Conservation (phyloP, 2,113 vertebrate genomes). For the Numida meleagris region DNA sequence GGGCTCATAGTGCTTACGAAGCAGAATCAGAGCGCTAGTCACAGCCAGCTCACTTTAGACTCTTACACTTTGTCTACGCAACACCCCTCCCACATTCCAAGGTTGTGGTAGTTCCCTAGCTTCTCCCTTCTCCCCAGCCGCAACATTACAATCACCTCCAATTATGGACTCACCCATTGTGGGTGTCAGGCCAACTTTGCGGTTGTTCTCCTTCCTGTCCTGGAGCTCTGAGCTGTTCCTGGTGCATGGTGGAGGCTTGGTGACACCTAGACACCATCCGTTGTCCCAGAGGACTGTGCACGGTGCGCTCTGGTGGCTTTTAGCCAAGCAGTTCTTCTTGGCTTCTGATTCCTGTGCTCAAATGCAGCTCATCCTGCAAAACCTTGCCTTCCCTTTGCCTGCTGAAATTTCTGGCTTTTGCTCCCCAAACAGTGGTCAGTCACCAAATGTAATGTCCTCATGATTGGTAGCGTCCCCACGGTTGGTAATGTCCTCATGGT, state of each 20-base stretch:
- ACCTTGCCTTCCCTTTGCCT: not conserved
- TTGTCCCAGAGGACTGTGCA: not conserved
- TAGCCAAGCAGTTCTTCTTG: not conserved
- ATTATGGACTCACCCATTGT: not conserved
- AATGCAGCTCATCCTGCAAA: not conserved
- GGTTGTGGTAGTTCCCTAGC: not conserved
- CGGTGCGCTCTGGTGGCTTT: not conserved
- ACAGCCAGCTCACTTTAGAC: not conserved
- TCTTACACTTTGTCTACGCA: accelerated
- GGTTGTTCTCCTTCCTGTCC: not conserved
- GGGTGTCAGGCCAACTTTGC: not conserved
- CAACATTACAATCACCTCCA: not conserved
- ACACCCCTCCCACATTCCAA: not conserved
- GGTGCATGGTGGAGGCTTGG: no score
- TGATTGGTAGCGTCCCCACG: not conserved
- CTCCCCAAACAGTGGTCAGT: not conserved
- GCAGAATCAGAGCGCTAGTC: accelerated
- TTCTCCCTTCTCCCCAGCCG: not conserved
- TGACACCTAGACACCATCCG: not conserved
- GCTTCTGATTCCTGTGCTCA: not conserved
- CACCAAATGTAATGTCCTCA: not conserved
- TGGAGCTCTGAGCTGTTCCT: not conserved
- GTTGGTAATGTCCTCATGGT: no score
- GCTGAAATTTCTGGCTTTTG: not conserved
- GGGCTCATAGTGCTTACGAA: not conserved